phyloP scores from a whole-genome alignment of 1,140 invertebrate genomes.

The Neodiprion pinetum region DNA sequence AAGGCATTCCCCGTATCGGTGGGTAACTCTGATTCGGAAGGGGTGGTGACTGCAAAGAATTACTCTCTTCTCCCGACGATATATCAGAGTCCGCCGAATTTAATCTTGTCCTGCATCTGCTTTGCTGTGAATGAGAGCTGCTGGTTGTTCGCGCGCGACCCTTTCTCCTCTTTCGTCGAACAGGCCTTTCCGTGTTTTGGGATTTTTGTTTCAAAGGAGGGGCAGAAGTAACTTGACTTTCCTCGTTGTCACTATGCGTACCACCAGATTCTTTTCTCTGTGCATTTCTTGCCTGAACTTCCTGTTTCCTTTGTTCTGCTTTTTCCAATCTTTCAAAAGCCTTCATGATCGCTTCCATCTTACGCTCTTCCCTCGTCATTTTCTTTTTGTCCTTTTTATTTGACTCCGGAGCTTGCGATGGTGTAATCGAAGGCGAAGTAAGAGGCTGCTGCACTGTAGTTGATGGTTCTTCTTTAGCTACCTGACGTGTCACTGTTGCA shows the following conservation, averaged over 20 bases:
- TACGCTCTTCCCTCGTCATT: slow-evolving; percentile 92
- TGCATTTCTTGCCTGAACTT: slow-evolving; percentile 67
- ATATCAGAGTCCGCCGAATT: slow-evolving; percentile 79
- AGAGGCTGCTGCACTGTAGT: slow-evolving; percentile 30
- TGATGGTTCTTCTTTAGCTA: slow-evolving; percentile 37
- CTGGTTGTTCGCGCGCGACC: slow-evolving; percentile 70
- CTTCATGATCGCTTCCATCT: slow-evolving; percentile 94
- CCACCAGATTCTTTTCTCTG: slow-evolving; percentile 61
- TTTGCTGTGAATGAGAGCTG: slow-evolving; percentile 58
- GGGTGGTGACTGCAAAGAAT: slow-evolving; percentile 63
- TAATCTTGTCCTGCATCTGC: slow-evolving; percentile 67
- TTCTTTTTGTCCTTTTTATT: slow-evolving; percentile 67
- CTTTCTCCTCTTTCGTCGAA: slow-evolving; percentile 64
- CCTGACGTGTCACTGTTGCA: slow-evolving; percentile 30
- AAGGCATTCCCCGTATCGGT: slow-evolving; percentile 36
- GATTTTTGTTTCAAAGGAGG: slow-evolving; percentile 42
- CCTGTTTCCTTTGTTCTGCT: slow-evolving; percentile 78
- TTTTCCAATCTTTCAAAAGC: slow-evolving; percentile 88
- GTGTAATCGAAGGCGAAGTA: slow-evolving; percentile 48
- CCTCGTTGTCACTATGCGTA: slow-evolving; percentile 61
- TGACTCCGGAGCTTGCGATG: slow-evolving; percentile 55
- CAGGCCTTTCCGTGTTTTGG: slow-evolving; percentile 57
- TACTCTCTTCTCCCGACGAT: slow-evolving; percentile 74
- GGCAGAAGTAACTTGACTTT: slow-evolving; percentile 41
- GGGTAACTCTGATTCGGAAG: slow-evolving; percentile 42